Evolutionary conservation across 1,140 invertebrate genomes (phyloP), one percentile per base, ranked within the genome.

Genomic region (Aphelinus atriplicis): DNA sequence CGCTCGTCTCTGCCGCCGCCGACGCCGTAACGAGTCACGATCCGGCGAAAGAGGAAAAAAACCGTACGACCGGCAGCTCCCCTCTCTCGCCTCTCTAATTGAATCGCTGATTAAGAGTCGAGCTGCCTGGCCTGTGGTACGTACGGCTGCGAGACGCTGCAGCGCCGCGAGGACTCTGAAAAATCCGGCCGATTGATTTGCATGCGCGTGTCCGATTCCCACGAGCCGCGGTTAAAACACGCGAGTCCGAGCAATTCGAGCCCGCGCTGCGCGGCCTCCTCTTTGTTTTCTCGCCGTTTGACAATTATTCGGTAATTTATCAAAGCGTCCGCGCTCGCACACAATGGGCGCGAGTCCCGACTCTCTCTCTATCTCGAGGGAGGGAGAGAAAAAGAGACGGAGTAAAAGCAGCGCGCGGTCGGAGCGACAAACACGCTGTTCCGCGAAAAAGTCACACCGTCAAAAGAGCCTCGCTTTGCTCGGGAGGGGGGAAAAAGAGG

Each of bases 281-380:
- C 72, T 79, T 81, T 80, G 77, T 83, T 82, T 84, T 84, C 77
- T 82, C 81, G 79, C 26, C 82, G 81, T 86, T 87, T 86, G 83
- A 87, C 86, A 88, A 88, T 88, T 88, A 88, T 87, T 88, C 86
- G 85, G 83, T 87, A 88, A 88, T 88, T 88, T 88, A 88, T 88
- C 87, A 88, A 87, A 82, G 83, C 82, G 77, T 81, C 79, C 73
- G 80, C 26, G 57, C 26, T 26, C 26, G 26, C 80, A 83, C 79
- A 88, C 87, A 88, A 88, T 88, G 85, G 86, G 51, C 77, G 7
- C 3, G 65, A 1, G 26, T 58, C 1, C 9, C 7, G 9, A 5
- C 53, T 58, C 42, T 68, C 43, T 9, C 9, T 9, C 4, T 9
- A 53, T 53, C 51, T 53, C 51, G 26, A 26, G 26, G 26, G 26